A percentile compares a stretch with the other conserved stretches of the same genome.
Conservation (phyloP, 2,113 vertebrate species). For the Tupaia chinensis region DNA sequence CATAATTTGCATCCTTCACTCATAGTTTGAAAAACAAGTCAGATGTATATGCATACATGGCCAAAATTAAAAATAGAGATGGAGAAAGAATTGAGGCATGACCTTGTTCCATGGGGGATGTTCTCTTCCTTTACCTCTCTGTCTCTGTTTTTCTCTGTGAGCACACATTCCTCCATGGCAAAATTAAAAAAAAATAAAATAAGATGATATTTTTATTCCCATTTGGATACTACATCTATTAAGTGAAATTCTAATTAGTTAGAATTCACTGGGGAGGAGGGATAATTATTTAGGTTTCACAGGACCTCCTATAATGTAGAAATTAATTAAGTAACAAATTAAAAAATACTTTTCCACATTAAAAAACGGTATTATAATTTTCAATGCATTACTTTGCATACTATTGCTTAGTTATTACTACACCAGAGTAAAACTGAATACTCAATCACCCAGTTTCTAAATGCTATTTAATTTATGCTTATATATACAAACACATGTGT, state of each 20-base stretch:
- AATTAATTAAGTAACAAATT: constrained; percentile 67
- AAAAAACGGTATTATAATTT: neutral
- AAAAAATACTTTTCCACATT: neutral
- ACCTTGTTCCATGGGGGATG: too few species aligned
- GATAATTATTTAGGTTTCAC: constrained; percentile 42
- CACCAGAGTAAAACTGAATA: neutral
- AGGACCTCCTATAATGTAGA: constrained; percentile 29
- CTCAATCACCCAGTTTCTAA: neutral
- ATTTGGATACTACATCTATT: constrained; percentile 27
- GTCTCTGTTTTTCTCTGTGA: too few species aligned
- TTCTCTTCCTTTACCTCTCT: too few species aligned
- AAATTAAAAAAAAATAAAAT: too few species aligned
- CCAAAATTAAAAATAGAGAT: too few species aligned
- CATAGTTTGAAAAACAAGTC: too few species aligned
- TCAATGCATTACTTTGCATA: neutral
- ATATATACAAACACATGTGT: neutral
- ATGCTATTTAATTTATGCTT: neutral
- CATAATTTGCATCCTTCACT: too few species aligned
- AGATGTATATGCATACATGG: too few species aligned
- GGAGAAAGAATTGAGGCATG: too few species aligned
- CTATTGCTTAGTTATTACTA: neutral
- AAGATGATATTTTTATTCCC: neutral
- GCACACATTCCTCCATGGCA: too few species aligned
- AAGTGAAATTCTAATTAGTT: constrained; percentile 66
- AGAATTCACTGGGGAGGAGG: constrained; percentile 20